Evolutionary conservation across 2,888 invertebrate species (phyloP).

Genomic region (Drosophila limbata): DNA sequence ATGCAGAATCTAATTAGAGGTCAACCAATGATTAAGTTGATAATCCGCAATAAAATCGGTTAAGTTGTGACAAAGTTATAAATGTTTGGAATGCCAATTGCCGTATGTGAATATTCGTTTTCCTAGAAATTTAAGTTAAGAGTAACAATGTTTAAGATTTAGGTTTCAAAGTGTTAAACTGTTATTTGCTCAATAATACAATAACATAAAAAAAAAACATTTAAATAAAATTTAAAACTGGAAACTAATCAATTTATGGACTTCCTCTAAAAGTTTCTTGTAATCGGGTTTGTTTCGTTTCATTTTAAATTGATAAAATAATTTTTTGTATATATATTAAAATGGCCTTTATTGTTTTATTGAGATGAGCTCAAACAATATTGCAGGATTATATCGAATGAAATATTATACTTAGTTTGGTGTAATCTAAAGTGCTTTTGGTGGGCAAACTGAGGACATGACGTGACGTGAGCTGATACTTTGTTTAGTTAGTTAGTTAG

Average conservation of each 20-base stretch:
- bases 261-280: not conserved
- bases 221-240: not conserved
- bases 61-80: no score
- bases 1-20: no score
- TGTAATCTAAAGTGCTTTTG: not conserved
- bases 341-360: not conserved
- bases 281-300: not conserved
- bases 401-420: not conserved
- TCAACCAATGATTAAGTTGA: no score
- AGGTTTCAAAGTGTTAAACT: no score
- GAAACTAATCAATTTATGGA: no score
- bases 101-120: no score
- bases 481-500: slow-evolving; percentile 26
- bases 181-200: no score
- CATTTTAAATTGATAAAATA: not conserved
- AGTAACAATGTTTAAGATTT: no score
- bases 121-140: no score
- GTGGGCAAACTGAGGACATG: slow-evolving; percentile 33
- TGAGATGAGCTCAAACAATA: not conserved
- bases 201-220: no score
- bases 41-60: no score
- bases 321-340: not conserved
- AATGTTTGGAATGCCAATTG: no score
- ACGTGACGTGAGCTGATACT: slow-evolving; percentile 38
- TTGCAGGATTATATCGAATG: not conserved